Conservation (phyloP, 2,797 vertebrate species). For the Choloepus didactylus region DNA sequence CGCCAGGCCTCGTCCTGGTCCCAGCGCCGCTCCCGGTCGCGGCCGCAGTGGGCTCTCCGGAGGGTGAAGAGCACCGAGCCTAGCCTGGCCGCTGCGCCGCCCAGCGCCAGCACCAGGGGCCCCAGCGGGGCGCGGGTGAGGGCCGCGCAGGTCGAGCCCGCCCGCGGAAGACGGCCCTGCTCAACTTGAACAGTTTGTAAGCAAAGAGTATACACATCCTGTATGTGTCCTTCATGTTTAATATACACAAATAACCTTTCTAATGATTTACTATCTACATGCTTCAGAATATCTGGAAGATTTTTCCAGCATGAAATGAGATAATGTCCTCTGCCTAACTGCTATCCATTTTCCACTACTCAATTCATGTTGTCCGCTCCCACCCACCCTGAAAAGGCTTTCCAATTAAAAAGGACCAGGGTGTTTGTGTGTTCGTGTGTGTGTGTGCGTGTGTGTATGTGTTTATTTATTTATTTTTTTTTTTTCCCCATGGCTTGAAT, state of each 20-base stretch:
- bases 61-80: slow-evolving; percentile 93
- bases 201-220: neutral
- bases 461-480: neutral
- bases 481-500: neutral
- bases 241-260: neutral
- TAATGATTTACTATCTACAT: neutral
- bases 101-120: slow-evolving; percentile 90
- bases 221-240: neutral
- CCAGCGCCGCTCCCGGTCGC: slow-evolving; percentile 84
- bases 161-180: slow-evolving; percentile 64
- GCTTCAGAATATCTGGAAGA: neutral
- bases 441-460: too few relatives aligned
- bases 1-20: slow-evolving; percentile 83
- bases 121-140: slow-evolving; percentile 84
- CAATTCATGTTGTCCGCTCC: neutral
- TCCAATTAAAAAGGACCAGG: neutral
- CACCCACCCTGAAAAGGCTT: neutral
- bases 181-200: neutral
- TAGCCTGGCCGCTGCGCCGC: slow-evolving; percentile 91
- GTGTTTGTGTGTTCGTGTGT: neutral
- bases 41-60: slow-evolving; percentile 90
- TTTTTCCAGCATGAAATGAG: neutral
- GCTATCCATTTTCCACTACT: neutral
- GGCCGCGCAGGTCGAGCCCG: neutral
- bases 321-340: neutral